Conservation (phyloP, 1,140 invertebrate genomes). For the Luehdorfia chinensis region DNA sequence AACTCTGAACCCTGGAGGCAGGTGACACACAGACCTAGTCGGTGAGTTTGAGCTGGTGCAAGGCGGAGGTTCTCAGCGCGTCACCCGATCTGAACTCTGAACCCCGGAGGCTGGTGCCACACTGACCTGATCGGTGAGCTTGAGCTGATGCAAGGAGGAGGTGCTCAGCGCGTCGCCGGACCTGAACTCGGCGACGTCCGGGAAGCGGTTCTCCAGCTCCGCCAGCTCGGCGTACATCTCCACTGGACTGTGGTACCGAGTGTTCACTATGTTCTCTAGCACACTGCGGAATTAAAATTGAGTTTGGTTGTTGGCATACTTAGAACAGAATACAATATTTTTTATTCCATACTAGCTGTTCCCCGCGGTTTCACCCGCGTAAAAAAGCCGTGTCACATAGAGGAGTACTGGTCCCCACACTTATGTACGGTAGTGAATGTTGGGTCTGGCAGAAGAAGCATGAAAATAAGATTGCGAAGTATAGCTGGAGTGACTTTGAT, state of each 20-base stretch:
- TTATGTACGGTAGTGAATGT: too few relatives aligned
- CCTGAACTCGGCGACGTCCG: slow-evolving; percentile 80
- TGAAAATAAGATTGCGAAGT: too few relatives aligned
- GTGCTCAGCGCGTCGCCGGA: slow-evolving; percentile 80
- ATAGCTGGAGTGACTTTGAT: too few relatives aligned
- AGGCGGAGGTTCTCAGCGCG: slow-evolving; percentile 77
- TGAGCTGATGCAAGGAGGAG: slow-evolving; percentile 80
- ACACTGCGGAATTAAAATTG: slow-evolving; percentile 68
- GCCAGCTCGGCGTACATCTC: slow-evolving; percentile 81
- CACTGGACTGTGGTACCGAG: slow-evolving; percentile 80
- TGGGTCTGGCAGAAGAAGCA: too few relatives aligned
- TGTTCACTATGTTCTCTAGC: slow-evolving; percentile 77
- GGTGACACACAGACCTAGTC: slow-evolving; percentile 78
- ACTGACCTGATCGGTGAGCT: slow-evolving; percentile 80
- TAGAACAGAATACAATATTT: too few relatives aligned
- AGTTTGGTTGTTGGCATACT: too few relatives aligned
- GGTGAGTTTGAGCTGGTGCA: slow-evolving; percentile 82
- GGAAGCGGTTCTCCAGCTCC: slow-evolving; percentile 81
- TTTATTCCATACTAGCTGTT: too few relatives aligned
- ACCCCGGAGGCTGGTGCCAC: neutral
- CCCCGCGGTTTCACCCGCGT: too few relatives aligned
- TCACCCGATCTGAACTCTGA: slow-evolving; percentile 81
- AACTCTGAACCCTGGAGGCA: too few relatives aligned
- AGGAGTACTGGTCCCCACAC: too few relatives aligned
- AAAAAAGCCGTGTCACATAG: too few relatives aligned